phyloP scores from a whole-genome alignment of 2,888 invertebrate species.

The Silvanus unidentatus region DNA sequence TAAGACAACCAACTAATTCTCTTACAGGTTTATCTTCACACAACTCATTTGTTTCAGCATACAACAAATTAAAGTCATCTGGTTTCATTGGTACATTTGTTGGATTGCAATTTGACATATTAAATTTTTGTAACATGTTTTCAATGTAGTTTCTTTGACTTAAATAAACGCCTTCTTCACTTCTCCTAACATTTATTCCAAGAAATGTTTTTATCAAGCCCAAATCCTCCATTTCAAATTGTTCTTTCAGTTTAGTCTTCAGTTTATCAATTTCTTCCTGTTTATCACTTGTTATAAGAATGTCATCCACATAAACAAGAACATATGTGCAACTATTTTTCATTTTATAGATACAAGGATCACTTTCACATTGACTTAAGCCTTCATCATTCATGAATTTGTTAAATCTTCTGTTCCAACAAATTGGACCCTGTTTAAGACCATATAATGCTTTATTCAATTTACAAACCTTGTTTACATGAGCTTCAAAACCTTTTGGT shows the following conservation, averaged over 20 bases:
- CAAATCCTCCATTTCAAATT: too few relatives aligned
- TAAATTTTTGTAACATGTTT: not conserved
- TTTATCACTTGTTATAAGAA: not conserved
- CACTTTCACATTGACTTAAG: not conserved
- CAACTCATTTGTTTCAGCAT: constrained; percentile 13
- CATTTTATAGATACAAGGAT: not conserved
- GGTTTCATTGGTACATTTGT: not conserved
- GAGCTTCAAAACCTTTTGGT: too few relatives aligned
- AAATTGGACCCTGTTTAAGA: not conserved
- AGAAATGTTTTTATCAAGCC: too few relatives aligned
- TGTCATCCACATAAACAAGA: not conserved
- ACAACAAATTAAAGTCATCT: not conserved
- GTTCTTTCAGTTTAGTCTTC: too few relatives aligned
- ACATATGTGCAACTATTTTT: not conserved
- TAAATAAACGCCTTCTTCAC: too few relatives aligned
- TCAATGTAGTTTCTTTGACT: not conserved
- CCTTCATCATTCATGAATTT: not conserved
- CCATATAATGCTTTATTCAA: not conserved
- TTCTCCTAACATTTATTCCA: too few relatives aligned
- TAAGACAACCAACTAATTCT: constrained; percentile 18
- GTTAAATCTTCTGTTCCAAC: not conserved
- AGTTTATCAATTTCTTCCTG: too few relatives aligned
- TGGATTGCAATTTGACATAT: not conserved
- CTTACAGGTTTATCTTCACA: constrained; percentile 10
- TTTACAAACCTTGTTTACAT: not conserved